Evolutionary conservation across 2,797 vertebrate genomes (phyloP).

Genomic region (Eupleurogrammus muticus): DNA sequence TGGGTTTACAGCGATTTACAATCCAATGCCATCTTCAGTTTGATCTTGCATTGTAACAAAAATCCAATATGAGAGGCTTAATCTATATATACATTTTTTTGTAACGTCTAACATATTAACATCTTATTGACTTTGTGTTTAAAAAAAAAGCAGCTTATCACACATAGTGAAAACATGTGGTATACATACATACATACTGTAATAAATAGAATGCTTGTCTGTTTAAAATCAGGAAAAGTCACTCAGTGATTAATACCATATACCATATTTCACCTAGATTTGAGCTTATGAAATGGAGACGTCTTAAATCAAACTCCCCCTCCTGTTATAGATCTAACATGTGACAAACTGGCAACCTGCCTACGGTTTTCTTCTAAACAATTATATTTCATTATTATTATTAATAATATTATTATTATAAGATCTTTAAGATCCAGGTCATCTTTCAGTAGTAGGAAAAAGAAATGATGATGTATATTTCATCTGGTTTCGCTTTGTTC

Average conservation of each 20-base stretch:
- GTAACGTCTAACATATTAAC: slow-evolving; percentile 10
- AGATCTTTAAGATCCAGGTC: too few species aligned
- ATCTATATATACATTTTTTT: slow-evolving; percentile 14
- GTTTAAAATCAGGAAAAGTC: slow-evolving; percentile 19
- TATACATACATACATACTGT: neutral
- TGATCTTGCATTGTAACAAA: slow-evolving; percentile 59
- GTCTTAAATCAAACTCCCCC: slow-evolving; percentile 33
- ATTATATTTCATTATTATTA: too few species aligned
- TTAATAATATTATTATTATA: too few species aligned
- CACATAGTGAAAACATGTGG: neutral
- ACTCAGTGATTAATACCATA: slow-evolving; percentile 13
- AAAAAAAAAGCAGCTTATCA: slow-evolving; percentile 6
- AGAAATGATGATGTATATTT: neutral
- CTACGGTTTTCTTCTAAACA: too few species aligned
- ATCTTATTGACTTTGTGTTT: slow-evolving; percentile 14
- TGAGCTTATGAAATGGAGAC: slow-evolving; percentile 15
- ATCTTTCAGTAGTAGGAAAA: too few species aligned
- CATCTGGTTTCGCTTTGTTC: neutral
- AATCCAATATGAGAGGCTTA: slow-evolving; percentile 42
- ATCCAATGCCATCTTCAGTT: slow-evolving; percentile 77
- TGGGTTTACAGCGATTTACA: slow-evolving; percentile 73
- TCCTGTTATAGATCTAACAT: neutral
- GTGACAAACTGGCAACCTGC: neutral
- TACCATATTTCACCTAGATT: slow-evolving; percentile 21
- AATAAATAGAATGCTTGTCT: slow-evolving; percentile 18